Conservation (phyloP, 2,113 vertebrate genomes). For the Hoplias malabaricus region DNA sequence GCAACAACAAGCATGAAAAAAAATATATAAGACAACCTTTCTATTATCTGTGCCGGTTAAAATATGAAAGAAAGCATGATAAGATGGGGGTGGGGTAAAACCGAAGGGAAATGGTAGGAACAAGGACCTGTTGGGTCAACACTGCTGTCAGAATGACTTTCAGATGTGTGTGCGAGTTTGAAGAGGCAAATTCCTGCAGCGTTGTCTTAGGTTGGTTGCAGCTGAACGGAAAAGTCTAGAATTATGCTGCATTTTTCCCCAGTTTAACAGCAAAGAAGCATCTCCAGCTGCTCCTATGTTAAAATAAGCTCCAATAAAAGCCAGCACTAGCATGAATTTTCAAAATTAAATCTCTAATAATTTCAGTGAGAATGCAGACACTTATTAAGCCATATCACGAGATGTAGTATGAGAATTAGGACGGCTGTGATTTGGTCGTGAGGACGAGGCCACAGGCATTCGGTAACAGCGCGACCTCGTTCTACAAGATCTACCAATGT, state of each 20-base stretch:
- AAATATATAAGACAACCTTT: neutral
- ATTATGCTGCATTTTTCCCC: neutral
- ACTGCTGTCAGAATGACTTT: neutral
- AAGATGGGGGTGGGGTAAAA: neutral
- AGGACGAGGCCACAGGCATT: no score
- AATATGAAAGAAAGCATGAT: neutral
- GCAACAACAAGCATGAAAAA: slow-evolving; percentile 24
- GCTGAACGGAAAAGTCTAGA: neutral
- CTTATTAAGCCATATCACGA: no score
- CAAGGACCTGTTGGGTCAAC: neutral
- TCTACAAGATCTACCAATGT: no score
- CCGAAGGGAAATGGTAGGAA: neutral
- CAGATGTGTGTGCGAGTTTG: neutral
- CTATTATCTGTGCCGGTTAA: slow-evolving; percentile 4
- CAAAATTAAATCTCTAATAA: no score
- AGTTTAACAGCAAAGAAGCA: neutral
- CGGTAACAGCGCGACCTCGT: no score
- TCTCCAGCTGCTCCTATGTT: neutral
- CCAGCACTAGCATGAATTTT: no score
- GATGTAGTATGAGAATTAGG: no score
- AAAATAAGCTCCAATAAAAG: no score
- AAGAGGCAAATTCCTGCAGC: neutral
- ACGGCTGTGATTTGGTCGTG: no score
- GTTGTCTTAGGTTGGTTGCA: neutral
- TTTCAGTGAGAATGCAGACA: no score